Base-by-base conservation (phyloP, 1,140 invertebrate genomes). In the Trichogramma pretiosum region DNA sequence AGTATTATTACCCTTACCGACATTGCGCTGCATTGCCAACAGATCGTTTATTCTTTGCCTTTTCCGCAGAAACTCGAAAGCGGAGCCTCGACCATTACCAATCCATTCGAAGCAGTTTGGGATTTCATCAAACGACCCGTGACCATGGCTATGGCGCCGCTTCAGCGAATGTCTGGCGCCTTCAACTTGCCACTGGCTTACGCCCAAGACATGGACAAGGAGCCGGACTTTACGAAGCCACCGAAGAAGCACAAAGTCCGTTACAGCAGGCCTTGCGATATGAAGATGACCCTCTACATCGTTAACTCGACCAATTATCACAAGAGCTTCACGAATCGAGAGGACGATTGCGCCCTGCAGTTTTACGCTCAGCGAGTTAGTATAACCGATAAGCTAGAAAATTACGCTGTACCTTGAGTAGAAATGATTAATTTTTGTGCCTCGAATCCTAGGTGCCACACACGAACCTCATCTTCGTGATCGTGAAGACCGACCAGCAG, bases 391-490 rank as follows among this genome's bases (percentile, higher is more conserved):
- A 7, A 5, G 33, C 33, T 35, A 5, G 33, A 7, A 5, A 5
- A 5, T 28, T 11, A 7, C 11, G 24, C 24, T 28, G 5, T 28
- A 11, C 24, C n/a, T 5, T 5, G 24, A 28, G 5, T 11, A 28
- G 11, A 28, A 11, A 5, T 28, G 24, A 28, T 28, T 5, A 28
- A 11, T 28, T 28, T 11, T 28, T 28, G 5, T 28, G 5, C 11
- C 24, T 28, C 11, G 48, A n/a, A 66, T 60, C 76, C 56, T 59
- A 89, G 86, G 68, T 89, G 36, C 78, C 80, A 1, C 74, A 83
- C 52, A 86, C 84, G 9, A 93, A 93, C 72, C 69, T 93, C 38
- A 60, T 93, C 9, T 68, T 93, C 34, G 75, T 93, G 4, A 84
- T 89, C 1, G 77, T 88, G 1, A 77, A 86, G 49, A 64, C 56